Evolutionary conservation across 1,140 invertebrate species (phyloP), one percentile per base, ranked within the genome.

Genomic region (Colletes gigas): DNA sequence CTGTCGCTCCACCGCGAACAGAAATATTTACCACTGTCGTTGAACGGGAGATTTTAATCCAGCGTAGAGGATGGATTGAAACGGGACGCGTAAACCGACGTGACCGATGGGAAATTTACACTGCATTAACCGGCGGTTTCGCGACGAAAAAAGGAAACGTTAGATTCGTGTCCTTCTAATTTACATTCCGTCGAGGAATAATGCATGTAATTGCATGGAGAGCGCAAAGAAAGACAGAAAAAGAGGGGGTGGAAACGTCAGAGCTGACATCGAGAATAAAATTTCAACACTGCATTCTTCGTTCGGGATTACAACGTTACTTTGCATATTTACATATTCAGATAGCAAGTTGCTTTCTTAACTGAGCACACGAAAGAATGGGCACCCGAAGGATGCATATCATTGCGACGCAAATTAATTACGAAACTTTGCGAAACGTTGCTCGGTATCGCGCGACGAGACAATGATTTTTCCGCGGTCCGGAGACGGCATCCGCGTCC

Each of bases 321-420:
- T 86, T 82, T 82, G 75, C 83, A 86, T 85, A 85, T 75, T 78
- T 86, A 44, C 79, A 78, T 86, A 85, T 85, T 86, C 84, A 85
- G 67, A 15, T 59, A 39, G 59, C 41, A 14, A 15, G 17, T 54
- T 52, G 15, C 57, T 71, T n/a, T 76, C 21, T 76, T 66, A 41
- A 30, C 15, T 6, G 44, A 8, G 12, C 65, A 14, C 65, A 21
- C 9, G n/a, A 72, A 69, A 70, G 30, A 30, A 44, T 6, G 21
- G 30, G 9, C 39, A 19, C 47, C 39, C 17, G n/a, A 78, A 50
- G 55, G 30, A 60, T 39, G 57, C 50, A 17, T 55, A 10, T 52
- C 55, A 50, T 72, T 79, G 44, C 21, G 0, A 4, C 17, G 47
- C 59, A 3, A 3, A 72, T 63, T 72, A 78, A 78, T 70, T 57